Base-by-base conservation (phyloP, 1,140 invertebrate species). In the Phthorimaea operculella region DNA sequence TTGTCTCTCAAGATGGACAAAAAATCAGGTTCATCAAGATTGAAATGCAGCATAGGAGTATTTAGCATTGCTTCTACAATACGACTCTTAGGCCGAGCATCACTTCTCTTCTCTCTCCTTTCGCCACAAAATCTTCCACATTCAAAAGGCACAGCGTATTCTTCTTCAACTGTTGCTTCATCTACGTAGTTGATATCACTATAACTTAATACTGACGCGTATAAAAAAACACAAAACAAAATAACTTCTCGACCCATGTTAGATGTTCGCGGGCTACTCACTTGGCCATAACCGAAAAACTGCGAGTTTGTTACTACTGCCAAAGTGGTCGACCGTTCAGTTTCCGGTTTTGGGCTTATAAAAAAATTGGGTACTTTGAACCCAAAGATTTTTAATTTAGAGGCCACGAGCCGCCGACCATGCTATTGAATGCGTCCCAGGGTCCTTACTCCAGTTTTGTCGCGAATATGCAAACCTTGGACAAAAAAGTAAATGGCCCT, bases 11-110 rank as follows among this genome's bases (percentile, higher is more conserved):
- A 66, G 51, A 75, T 52, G 8, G 62, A 63, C 15, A 82, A 68
- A 33, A 72, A 50, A 17, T 82, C 72, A 0, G 64, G 59, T 53
- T 63, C 60, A 6, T 60, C 64, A 5, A 55, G 52, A 21, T 64
- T 65, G 1, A 68, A 53, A 10, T 59, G 36, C 16, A 69, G 62
- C 55, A 64, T 69, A 5, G 68, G 65, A 0, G 74, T 74, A 4
- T 61, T 63, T 51, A 77, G 54, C 74, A 82, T 79, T 16, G 58
- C 60, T 1, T 82, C 72, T 14, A 82, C 36, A 11, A 82, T 57
- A 33, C 58, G 66, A 53, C 73, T 82, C 57, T 61, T 72, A 3
- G 65, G 36, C 8, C 57, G 53, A 44, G 52, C 16, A 33, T 51
- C 33, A 0, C 33, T 45, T n/a, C 63, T 62, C 56, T 66, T 74